These are phyloP conservation scores for Sebastes nivosus DNA, from an alignment of 2,797 vertebrate genomes.

Conservation along the genomic window DNA sequence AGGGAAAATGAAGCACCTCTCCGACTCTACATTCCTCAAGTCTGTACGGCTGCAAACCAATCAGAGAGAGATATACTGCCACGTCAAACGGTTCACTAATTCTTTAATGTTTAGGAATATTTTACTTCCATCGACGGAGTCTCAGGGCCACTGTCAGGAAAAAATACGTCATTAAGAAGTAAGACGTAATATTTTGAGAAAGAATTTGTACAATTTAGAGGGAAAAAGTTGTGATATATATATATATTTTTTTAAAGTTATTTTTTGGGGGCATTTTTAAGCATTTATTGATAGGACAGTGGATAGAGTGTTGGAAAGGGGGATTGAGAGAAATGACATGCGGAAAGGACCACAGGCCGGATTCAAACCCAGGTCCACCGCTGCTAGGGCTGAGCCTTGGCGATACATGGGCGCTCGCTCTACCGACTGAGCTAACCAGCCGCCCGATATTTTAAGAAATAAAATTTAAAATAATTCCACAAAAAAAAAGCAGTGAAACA, in stretches of 20 bases:
- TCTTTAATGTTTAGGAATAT: not conserved
- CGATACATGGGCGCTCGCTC: no score
- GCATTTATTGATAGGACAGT: no score
- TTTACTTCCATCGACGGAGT: not conserved
- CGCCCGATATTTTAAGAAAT: no score
- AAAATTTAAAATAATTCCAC: no score
- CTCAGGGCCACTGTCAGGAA: not conserved
- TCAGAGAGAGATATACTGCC: slow-evolving; percentile 12
- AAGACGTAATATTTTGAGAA: not conserved
- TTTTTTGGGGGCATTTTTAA: no score
- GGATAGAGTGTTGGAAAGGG: no score
- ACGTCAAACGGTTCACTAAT: not conserved
- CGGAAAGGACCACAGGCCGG: no score
- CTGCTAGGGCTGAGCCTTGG: no score
- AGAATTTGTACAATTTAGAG: not conserved
- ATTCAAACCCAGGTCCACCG: no score
- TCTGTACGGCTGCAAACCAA: not conserved
- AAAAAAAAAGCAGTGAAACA: not conserved
- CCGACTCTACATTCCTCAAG: slow-evolving; percentile 8
- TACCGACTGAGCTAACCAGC: no score
- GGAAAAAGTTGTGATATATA: not conserved
- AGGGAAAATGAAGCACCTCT: slow-evolving; percentile 41
- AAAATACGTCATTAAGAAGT: not conserved
- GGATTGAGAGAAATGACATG: no score
- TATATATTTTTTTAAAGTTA: not conserved